Evolutionary conservation across 2,113 vertebrate genomes (phyloP).

Genomic region (Syrmaticus mikado): DNA sequence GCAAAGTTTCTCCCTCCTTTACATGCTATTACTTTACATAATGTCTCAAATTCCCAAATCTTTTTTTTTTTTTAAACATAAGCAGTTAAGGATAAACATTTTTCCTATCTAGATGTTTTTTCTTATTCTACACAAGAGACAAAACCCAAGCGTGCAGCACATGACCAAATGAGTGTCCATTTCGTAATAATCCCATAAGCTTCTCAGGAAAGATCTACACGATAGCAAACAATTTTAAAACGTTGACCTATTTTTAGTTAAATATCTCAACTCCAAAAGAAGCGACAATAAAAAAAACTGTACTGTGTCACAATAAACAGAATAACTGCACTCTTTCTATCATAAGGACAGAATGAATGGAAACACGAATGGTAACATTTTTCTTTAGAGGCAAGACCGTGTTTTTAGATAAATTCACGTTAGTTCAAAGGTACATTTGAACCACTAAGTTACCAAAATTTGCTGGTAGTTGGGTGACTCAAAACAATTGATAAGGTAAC

Average conservation of each 20-base stretch:
- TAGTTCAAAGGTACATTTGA: neutral
- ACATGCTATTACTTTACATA: neutral
- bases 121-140: neutral
- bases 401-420: neutral
- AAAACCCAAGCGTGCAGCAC: neutral
- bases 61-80: neutral
- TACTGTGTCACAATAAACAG: neutral
- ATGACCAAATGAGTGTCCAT: constrained; percentile 16
- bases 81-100: neutral
- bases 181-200: constrained; percentile 52
- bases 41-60: neutral
- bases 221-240: constrained; percentile 28
- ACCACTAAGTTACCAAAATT: neutral
- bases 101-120: neutral
- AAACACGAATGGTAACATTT: neutral
- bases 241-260: constrained; percentile 45
- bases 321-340: neutral
- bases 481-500: neutral
- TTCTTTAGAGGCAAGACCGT: neutral
- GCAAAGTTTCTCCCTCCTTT: neutral
- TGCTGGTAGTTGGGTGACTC: neutral
- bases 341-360: neutral
- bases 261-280: neutral
- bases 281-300: neutral
- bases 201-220: constrained; percentile 15